Evolutionary conservation across 2,888 invertebrate species (phyloP).

Genomic region (Apeira syringaria): DNA sequence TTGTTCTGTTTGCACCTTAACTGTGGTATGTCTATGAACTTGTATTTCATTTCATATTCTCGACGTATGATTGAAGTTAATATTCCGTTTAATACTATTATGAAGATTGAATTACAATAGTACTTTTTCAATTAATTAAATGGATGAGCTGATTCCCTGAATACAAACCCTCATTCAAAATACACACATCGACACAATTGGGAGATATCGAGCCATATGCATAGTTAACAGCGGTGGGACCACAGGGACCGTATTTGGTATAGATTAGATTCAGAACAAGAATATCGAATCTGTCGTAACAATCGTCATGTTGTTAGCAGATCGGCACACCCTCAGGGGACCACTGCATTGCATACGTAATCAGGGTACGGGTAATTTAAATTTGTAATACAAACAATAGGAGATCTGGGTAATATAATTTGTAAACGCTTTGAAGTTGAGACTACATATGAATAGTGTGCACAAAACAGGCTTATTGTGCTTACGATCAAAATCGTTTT

Average conservation of each 20-base stretch:
- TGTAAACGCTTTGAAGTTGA: slow-evolving; percentile 20
- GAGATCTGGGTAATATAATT: slow-evolving; percentile 30
- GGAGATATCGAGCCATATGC: slow-evolving; percentile 9
- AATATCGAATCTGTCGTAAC: slow-evolving; percentile 28
- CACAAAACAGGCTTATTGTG: neutral
- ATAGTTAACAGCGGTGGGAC: slow-evolving; percentile 11
- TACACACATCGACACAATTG: slow-evolving; percentile 7
- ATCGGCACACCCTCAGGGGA: slow-evolving; percentile 22
- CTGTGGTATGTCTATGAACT: too few species aligned
- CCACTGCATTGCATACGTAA: slow-evolving; percentile 32
- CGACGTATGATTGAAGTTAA: too few species aligned
- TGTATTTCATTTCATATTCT: too few species aligned
- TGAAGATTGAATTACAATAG: too few species aligned
- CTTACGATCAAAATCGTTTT: too few species aligned
- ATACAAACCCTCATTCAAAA: neutral
- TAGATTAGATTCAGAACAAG: slow-evolving; percentile 31
- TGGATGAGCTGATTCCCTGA: neutral
- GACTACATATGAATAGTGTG: slow-evolving; percentile 6
- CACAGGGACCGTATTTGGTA: slow-evolving; percentile 15
- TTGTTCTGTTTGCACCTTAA: too few species aligned
- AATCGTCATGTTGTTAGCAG: slow-evolving; percentile 33
- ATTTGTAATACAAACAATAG: slow-evolving; percentile 25
- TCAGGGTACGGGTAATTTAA: slow-evolving; percentile 23
- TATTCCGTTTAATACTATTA: too few species aligned
- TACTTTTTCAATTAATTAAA: too few species aligned